These are phyloP conservation scores for Anolis apletophallus DNA, from an alignment of 2,797 vertebrate genomes.

Conservation along the genomic window DNA sequence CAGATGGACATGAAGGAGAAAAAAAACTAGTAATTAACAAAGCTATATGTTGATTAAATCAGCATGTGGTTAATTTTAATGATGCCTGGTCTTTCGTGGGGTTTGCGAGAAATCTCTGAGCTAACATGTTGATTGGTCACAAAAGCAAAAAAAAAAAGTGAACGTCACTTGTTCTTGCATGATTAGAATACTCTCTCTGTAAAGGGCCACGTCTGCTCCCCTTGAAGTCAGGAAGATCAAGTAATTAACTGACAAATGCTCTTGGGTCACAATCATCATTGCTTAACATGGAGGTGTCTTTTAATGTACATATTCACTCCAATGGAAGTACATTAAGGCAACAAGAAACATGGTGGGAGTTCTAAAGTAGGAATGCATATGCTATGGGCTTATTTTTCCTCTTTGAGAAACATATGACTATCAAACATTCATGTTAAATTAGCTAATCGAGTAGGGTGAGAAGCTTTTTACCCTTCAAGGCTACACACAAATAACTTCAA, in stretches of 20 bases:
- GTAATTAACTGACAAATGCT: background rate
- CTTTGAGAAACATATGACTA: conserved; percentile 1
- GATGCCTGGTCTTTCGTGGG: conserved; percentile 74
- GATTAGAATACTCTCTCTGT: rapidly evolving
- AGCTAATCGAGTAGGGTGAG: background rate
- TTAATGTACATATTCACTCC: conserved; percentile 5
- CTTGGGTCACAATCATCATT: background rate
- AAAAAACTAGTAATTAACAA: conserved; percentile 79
- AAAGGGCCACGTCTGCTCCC: background rate
- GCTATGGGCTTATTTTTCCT: background rate
- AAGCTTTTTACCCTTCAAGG: background rate
- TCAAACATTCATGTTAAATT: background rate
- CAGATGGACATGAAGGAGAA: conserved; percentile 80
- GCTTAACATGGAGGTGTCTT: background rate
- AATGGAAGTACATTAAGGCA: background rate
- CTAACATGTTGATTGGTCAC: conserved; percentile 40
- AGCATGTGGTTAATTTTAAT: conserved; percentile 80
- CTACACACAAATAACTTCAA: background rate
- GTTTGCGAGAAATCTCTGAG: conserved; percentile 53
- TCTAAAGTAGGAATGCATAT: background rate
- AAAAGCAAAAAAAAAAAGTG: background rate
- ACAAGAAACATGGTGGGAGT: background rate
- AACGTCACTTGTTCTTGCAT: background rate
- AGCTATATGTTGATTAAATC: conserved; percentile 83
- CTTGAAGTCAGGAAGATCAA: background rate